A percentile compares a stretch with the other conserved stretches of the same genome.
Evolutionary conservation across 1,140 invertebrate genomes (phyloP).

Genomic region (Drosophila nannoptera): DNA sequence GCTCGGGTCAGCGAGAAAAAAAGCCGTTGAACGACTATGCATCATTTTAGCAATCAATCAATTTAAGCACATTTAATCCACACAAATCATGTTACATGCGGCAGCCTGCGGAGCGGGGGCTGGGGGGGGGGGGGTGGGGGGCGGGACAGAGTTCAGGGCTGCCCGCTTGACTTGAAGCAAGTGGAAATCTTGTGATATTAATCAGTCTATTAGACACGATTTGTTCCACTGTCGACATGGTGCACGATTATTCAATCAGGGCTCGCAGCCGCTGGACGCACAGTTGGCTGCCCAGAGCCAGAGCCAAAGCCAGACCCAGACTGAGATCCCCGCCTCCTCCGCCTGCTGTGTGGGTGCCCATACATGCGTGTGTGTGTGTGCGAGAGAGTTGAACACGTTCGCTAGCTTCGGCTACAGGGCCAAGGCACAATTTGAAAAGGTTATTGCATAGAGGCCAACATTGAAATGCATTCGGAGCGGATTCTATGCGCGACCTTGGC

Average conservation of each 20-base stretch:
- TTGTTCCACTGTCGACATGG: constrained; percentile 61
- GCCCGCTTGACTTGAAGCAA: constrained; percentile 56
- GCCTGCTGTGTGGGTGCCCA: neutral
- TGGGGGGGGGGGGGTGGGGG: neutral
- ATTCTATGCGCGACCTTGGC: constrained; percentile 27
- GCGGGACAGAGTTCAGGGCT: constrained; percentile 29
- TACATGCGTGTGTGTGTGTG: constrained; percentile 22
- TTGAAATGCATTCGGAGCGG: neutral
- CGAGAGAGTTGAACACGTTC: constrained; percentile 32
- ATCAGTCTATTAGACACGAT: constrained; percentile 76
- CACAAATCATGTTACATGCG: constrained; percentile 72
- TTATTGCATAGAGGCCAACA: neutral
- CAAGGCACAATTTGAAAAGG: constrained; percentile 12
- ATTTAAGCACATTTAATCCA: constrained; percentile 74
- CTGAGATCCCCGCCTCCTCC: neutral
- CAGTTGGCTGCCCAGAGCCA: constrained; percentile 59
- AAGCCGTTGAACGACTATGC: constrained; percentile 69
- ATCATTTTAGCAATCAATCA: constrained; percentile 77
- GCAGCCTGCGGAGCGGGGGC: constrained; percentile 1
- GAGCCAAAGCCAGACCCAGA: constrained; percentile 8
- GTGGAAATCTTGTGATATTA: constrained; percentile 73
- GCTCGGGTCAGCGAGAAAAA: constrained; percentile 22
- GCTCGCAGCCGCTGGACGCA: constrained; percentile 22
- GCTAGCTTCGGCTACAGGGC: neutral
- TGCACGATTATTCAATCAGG: constrained; percentile 71